Base-by-base conservation (phyloP, 2,113 vertebrate genomes). In the Crotalus helleri region DNA sequence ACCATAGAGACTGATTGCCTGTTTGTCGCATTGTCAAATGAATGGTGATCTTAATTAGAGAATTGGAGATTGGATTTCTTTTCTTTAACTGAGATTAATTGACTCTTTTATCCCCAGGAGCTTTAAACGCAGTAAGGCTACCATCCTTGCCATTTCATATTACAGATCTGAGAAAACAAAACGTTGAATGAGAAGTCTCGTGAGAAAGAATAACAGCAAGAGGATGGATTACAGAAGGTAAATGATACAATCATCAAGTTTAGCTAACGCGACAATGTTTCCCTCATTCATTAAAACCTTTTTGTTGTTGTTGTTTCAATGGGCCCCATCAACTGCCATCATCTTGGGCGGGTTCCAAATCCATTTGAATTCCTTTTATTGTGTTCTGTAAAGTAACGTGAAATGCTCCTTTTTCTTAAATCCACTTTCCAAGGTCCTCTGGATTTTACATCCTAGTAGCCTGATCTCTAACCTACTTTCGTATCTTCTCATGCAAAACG, bases 41-140 rank as follows among this genome's bases (percentile, higher is more conserved):
- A 95, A 96, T 39, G 92, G 21, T 91, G 91, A 94, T 93, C 94
- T 96, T 95, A 96, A 95, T 96, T 96, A 94, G 1, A 91, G 57
- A 13, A 59, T 96, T 96, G 93, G 1, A 92, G 54, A 15, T 87
- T 49, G 46, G 21, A 53, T 74, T 39, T 49, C 5, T 8, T 51
- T 91, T 94, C 26, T 90, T 94, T 91, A 85, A 95, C 81, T 92
- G 86, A 95, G 93, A 85, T 91, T 1, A 90, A 93, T 5, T 81
- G 13, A 87, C 57, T 29, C 8, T 54, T 1, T 0, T 0, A 21
- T 69, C 21, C 64, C 90, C 91, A 53, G 39, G 93, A 95, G 95
- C 91, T 64, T 81, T 61, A 95, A 89, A 90, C 90, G 44, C 54
- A 95, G 91, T 57, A 96, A 64, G 89, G 95, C 94, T 95, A 93